These are phyloP conservation scores for Scomber japonicus DNA, from an alignment of 2,113 vertebrate species.

Conservation along the genomic window DNA sequence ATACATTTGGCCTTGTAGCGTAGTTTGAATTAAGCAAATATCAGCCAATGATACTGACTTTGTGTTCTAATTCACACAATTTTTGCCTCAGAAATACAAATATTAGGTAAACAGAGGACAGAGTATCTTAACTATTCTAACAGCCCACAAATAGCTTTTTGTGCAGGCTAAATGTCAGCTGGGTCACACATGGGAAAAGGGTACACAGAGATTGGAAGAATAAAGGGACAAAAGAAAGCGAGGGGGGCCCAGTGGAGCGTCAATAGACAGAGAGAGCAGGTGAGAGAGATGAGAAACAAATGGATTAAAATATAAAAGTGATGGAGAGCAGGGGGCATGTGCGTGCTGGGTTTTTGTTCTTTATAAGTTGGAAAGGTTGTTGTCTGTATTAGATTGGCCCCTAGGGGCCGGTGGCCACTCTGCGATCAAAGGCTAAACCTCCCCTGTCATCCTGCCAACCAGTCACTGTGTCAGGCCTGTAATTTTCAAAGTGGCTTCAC, in stretches of 20 bases:
- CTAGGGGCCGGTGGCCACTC: constrained; percentile 52
- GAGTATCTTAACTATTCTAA: constrained; percentile 18
- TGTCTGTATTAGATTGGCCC: constrained; percentile 61
- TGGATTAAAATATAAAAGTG: constrained; percentile 76
- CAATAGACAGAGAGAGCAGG: constrained; percentile 26
- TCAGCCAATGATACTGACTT: not conserved
- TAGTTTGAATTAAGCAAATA: not conserved
- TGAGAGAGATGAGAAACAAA: constrained; percentile 71
- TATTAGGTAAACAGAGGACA: constrained; percentile 25
- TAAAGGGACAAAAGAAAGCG: constrained; percentile 47
- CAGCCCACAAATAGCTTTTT: constrained; percentile 50
- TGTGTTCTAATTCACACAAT: constrained; percentile 1
- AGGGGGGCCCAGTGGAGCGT: not conserved
- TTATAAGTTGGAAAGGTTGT: constrained; percentile 32
- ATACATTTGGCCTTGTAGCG: not conserved
- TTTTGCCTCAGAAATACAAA: constrained; percentile 20
- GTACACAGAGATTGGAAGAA: constrained; percentile 39
- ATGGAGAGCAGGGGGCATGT: constrained; percentile 2
- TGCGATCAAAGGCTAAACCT: constrained; percentile 59
- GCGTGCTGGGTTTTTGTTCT: constrained; percentile 62
- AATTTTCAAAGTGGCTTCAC: constrained; percentile 64
- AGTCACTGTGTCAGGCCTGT: constrained; percentile 38
- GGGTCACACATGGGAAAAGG: constrained; percentile 39
- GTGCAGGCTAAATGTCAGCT: constrained; percentile 60
- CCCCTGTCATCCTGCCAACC: constrained; percentile 53